Evolutionary conservation across 2,113 vertebrate genomes (phyloP).

Genomic region (Colossoma macropomum): DNA sequence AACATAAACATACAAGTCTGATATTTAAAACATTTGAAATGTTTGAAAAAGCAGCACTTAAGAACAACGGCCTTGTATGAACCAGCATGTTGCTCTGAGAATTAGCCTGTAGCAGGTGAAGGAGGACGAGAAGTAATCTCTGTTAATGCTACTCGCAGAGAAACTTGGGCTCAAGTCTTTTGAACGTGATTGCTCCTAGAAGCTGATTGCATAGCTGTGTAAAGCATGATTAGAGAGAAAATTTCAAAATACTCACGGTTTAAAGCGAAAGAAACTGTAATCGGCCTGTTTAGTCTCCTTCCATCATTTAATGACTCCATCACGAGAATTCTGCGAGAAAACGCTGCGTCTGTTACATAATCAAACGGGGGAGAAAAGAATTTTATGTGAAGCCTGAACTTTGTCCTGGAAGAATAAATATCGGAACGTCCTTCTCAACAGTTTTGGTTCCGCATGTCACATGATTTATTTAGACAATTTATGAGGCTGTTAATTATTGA

Average conservation of each 20-base stretch:
- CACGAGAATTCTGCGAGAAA: background rate
- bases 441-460: conserved; percentile 26
- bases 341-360: conserved; percentile 15
- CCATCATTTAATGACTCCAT: conserved; percentile 23
- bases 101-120: no score
- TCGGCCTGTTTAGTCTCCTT: background rate
- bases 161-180: background rate
- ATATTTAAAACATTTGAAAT: no score
- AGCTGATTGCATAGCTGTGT: conserved; percentile 27
- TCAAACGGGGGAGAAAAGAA: background rate
- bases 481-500: conserved; percentile 65
- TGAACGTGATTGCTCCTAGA: background rate
- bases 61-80: no score
- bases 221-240: conserved; percentile 23
- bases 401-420: conserved; percentile 43
- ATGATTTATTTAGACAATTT: conserved; percentile 59
- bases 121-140: no score
- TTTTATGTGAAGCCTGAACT: conserved; percentile 5
- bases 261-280: background rate
- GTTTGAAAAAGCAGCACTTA: no score
- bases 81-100: no score
- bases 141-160: background rate
- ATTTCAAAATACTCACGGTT: conserved; percentile 51
- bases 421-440: conserved; percentile 32
- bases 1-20: no score